These are phyloP conservation scores for Protaetia brevitarsis DNA, from an alignment of 1,140 invertebrate genomes.

Conservation along the genomic window DNA sequence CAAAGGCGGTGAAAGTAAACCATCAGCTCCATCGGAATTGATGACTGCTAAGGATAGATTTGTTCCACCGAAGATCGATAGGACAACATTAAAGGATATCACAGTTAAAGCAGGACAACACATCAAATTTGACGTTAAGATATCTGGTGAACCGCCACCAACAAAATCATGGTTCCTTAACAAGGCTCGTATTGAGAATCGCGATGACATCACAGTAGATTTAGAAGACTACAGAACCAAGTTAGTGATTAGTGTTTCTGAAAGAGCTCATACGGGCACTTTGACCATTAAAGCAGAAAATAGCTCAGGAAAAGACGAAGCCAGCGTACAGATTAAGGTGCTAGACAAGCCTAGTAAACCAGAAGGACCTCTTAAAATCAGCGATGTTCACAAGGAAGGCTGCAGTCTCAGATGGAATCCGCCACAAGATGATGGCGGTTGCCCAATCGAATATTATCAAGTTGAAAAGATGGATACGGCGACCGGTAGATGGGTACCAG, in stretches of 20 bases:
- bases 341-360: conserved; percentile 86
- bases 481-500: conserved; percentile 80
- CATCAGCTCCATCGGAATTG: conserved; percentile 78
- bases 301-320: conserved; percentile 85
- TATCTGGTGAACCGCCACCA: conserved; percentile 85
- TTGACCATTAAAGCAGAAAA: conserved; percentile 89
- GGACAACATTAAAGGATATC: conserved; percentile 81
- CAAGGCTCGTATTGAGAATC: conserved; percentile 67
- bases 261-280: conserved; percentile 79
- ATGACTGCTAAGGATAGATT: conserved; percentile 82
- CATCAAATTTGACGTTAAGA: conserved; percentile 82
- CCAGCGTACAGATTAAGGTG: conserved; percentile 82
- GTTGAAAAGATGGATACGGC: conserved; percentile 89
- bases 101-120: conserved; percentile 84
- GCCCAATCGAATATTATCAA: conserved; percentile 86
- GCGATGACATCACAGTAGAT: conserved; percentile 75
- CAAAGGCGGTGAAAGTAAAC: conserved; percentile 90
- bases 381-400: conserved; percentile 90
- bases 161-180: conserved; percentile 82
- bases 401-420: conserved; percentile 93
- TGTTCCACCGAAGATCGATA: conserved; percentile 86
- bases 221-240: conserved; percentile 84
- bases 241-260: conserved; percentile 68
- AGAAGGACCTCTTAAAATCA: conserved; percentile 84
- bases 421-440: conserved; percentile 87